Percentiles rank a stretch among this genome's conserved stretches.
Conservation (phyloP, 2,888 invertebrate genomes). For the Lamellibrachia satsuma region DNA sequence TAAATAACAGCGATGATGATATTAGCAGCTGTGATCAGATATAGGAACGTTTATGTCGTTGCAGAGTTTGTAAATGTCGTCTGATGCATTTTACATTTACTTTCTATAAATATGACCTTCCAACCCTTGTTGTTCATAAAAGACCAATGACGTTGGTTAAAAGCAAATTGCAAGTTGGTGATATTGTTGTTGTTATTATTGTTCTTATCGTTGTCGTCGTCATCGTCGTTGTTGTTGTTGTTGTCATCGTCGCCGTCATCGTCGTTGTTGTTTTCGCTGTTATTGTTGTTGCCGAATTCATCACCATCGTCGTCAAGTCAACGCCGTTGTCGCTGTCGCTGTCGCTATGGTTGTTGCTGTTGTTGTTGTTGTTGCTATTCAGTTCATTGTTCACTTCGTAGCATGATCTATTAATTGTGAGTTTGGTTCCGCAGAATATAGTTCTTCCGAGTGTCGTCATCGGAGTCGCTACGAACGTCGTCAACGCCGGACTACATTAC, state of each 20-base stretch:
- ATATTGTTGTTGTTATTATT: background rate
- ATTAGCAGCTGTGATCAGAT: too few species aligned
- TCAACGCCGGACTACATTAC: constrained; percentile 41
- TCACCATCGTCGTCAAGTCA: too few species aligned
- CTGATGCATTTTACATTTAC: too few species aligned
- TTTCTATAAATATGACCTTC: background rate
- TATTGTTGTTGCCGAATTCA: background rate
- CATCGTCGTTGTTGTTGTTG: background rate
- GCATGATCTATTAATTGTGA: too few species aligned
- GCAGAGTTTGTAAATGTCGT: background rate
- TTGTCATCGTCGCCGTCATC: background rate
- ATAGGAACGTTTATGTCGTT: background rate
- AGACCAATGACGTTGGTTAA: background rate
- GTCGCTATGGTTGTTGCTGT: too few species aligned
- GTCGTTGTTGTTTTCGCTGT: background rate
- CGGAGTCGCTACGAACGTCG: constrained; percentile 35
- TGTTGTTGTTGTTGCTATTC: too few species aligned
- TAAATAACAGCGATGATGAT: too few species aligned
- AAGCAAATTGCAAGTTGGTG: background rate
- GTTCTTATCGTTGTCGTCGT: background rate
- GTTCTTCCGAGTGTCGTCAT: constrained; percentile 44
- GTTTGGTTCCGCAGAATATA: constrained; percentile 39
- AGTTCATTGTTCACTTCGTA: too few species aligned
- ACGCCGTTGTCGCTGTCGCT: too few species aligned
- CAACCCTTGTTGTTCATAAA: background rate